Evolutionary conservation across 2,113 vertebrate genomes (phyloP).

Genomic region (Sarotherodon lohbergeri): DNA sequence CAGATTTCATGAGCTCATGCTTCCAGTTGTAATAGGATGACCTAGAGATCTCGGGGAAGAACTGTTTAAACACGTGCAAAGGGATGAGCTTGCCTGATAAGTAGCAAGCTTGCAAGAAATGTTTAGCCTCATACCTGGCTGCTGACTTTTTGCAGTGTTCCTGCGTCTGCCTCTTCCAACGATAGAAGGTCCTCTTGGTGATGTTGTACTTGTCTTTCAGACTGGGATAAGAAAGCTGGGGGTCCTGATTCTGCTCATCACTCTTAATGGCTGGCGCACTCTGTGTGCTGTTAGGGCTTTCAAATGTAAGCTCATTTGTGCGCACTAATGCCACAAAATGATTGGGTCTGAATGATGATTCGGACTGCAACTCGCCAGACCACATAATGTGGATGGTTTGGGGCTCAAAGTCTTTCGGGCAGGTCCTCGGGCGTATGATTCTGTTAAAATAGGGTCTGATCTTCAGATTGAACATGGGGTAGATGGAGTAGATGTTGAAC

Average conservation of each 20-base stretch:
- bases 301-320: constrained; percentile 63
- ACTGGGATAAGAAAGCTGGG: constrained; percentile 79
- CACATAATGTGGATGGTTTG: constrained; percentile 91
- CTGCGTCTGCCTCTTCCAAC: constrained; percentile 88
- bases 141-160: constrained; percentile 86
- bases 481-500: constrained; percentile 91
- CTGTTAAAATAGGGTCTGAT: constrained; percentile 93
- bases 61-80: constrained; percentile 85
- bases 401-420: constrained; percentile 49
- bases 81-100: constrained; percentile 82
- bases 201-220: constrained; percentile 85
- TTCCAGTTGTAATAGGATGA: constrained; percentile 97
- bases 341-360: constrained; percentile 81
- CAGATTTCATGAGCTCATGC: constrained; percentile 81
- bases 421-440: constrained; percentile 82
- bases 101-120: constrained; percentile 87
- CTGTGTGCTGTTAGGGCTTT: constrained; percentile 30
- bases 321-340: constrained; percentile 86
- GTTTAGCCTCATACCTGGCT: constrained; percentile 88
- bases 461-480: constrained; percentile 93
- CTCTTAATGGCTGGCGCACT: constrained; percentile 63
- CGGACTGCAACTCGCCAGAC: constrained; percentile 82
- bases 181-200: constrained; percentile 92
- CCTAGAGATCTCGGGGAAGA: constrained; percentile 92
- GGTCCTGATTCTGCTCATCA: constrained; percentile 74